These are phyloP conservation scores for Aspiorhynchus laticeps DNA, from an alignment of 2,113 vertebrate genomes.

Conservation along the genomic window DNA sequence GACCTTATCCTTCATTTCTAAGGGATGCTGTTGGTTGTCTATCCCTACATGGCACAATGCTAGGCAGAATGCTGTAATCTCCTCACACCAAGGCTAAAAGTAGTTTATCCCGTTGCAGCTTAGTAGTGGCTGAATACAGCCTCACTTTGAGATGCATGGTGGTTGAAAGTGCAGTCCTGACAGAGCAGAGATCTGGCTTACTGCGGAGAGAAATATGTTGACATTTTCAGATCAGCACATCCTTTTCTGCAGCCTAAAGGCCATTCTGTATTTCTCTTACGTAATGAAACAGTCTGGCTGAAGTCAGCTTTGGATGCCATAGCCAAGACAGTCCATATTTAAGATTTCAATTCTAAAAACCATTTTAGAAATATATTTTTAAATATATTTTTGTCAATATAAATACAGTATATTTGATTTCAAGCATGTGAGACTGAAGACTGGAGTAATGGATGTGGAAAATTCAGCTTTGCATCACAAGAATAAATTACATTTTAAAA, in stretches of 20 bases:
- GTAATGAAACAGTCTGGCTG: constrained; percentile 62
- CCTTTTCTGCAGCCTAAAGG: constrained; percentile 59
- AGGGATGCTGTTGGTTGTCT: constrained; percentile 1
- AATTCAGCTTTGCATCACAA: too few species aligned
- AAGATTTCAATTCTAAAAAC: not conserved
- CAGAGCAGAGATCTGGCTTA: constrained; percentile 38
- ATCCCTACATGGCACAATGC: constrained; percentile 5
- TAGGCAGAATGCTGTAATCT: constrained; percentile 47
- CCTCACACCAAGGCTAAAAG: constrained; percentile 36
- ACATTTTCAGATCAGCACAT: constrained; percentile 72
- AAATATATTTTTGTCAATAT: too few species aligned
- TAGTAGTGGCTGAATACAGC: constrained; percentile 37
- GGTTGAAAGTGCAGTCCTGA: constrained; percentile 21
- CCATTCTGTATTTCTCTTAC: constrained; percentile 53
- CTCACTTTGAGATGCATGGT: constrained; percentile 34
- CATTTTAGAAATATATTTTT: too few species aligned
- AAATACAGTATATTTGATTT: not conserved
- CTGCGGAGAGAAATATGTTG: constrained; percentile 50
- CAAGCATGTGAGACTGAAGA: not conserved
- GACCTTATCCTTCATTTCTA: not conserved
- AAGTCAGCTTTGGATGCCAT: constrained; percentile 49
- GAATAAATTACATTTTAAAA: too few species aligned
- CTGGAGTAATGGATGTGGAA: too few species aligned
- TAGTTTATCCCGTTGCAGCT: constrained; percentile 44
- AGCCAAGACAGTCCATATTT: constrained; percentile 28